Evolutionary conservation across 2,888 invertebrate genomes (phyloP).

Genomic region (Masnerella sp.): DNA sequence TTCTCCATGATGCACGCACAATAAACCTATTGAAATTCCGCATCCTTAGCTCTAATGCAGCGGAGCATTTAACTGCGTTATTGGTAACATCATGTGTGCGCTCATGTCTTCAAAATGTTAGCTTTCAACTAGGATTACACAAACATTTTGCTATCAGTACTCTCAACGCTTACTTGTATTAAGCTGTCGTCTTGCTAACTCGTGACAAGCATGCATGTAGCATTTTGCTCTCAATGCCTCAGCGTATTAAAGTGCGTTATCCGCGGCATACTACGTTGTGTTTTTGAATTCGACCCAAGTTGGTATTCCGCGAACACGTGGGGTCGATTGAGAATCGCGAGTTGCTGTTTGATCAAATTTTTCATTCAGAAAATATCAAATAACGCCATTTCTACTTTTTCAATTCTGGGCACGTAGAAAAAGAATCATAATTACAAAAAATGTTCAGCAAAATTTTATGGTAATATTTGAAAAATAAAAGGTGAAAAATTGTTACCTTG

Average conservation of each 20-base stretch:
- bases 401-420: too few relatives aligned
- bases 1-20: too few relatives aligned
- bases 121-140: slow-evolving; percentile 50
- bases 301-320: slow-evolving; percentile 1
- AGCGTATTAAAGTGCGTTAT: slow-evolving; percentile 42
- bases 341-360: too few relatives aligned
- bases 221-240: slow-evolving; percentile 41
- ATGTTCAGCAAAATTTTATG: too few relatives aligned
- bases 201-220: slow-evolving; percentile 52
- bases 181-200: slow-evolving; percentile 57
- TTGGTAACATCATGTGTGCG: slow-evolving; percentile 34
- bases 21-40: slow-evolving; percentile 9
- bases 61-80: slow-evolving; percentile 40
- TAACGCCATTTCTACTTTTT: too few relatives aligned
- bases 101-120: slow-evolving; percentile 48
- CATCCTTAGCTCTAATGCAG: slow-evolving; percentile 18
- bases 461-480: too few relatives aligned
- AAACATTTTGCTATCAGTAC: slow-evolving; percentile 55
- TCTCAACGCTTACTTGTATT: slow-evolving; percentile 52
- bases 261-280: slow-evolving; percentile 27
- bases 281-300: slow-evolving; percentile 22
- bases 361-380: too few relatives aligned
- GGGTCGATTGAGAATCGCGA: slow-evolving; percentile 12
- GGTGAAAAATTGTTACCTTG: too few relatives aligned
- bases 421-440: too few relatives aligned